phyloP scores from a whole-genome alignment of 2,888 invertebrate species.

The Thalpophila matura region DNA sequence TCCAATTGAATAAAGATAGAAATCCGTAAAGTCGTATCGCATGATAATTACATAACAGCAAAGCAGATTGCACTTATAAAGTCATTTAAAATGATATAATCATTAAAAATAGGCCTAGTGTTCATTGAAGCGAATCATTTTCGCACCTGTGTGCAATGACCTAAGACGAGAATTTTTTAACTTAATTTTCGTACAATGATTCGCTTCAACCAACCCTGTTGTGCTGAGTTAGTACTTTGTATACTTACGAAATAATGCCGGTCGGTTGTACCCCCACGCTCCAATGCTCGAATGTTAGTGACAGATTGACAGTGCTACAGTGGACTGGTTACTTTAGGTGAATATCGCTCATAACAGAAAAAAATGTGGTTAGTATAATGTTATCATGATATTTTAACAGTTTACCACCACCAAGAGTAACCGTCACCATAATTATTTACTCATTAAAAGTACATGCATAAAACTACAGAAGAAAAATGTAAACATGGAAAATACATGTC shows the following conservation, averaged over 20 bases:
- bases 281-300: constrained; percentile 70
- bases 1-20: background rate
- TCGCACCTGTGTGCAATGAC: constrained; percentile 12
- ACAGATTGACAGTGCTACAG: constrained; percentile 68
- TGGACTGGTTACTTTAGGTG: constrained; percentile 83
- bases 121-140: constrained; percentile 51
- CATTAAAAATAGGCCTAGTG: constrained; percentile 31
- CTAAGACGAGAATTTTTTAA: constrained; percentile 15
- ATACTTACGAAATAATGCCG: constrained; percentile 59
- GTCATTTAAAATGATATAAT: constrained; percentile 36
- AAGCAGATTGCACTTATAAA: constrained; percentile 49
- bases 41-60: constrained; percentile 19
- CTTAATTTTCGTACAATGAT: too few species aligned
- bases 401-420: constrained; percentile 75
- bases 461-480: constrained; percentile 11
- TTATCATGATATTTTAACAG: constrained; percentile 55
- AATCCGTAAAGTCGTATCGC: background rate
- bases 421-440: constrained; percentile 46
- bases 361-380: constrained; percentile 81
- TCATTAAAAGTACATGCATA: constrained; percentile 26
- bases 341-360: constrained; percentile 83
- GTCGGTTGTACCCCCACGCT: constrained; percentile 45
- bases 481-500: constrained; percentile 30
- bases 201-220: constrained; percentile 44
- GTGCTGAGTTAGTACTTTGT: constrained; percentile 36